Evolutionary conservation across 2,888 invertebrate species (phyloP).

Genomic region (Oscheius sp.): DNA sequence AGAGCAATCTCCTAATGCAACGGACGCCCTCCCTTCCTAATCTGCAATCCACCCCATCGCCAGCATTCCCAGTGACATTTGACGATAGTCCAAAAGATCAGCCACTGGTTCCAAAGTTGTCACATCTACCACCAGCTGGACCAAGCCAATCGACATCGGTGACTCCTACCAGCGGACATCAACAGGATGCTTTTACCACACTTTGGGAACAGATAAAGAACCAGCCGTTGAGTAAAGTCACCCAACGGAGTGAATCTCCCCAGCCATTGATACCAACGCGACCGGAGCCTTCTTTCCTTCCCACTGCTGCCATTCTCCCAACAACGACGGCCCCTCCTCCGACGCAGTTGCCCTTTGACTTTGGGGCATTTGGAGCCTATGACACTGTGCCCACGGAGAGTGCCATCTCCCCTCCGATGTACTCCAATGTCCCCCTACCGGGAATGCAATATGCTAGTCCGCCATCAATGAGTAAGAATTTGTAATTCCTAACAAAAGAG

Average conservation of each 20-base stretch:
- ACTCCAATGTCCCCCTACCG: constrained; percentile 17
- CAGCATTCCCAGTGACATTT: constrained; percentile 47
- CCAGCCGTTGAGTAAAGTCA: constrained; percentile 33
- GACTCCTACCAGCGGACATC: constrained; percentile 5
- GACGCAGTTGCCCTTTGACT: neutral
- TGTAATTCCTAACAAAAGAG: neutral
- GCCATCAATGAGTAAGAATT: neutral
- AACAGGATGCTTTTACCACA: constrained; percentile 28
- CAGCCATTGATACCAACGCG: constrained; percentile 54
- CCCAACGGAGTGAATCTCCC: constrained; percentile 50
- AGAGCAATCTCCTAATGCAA: neutral
- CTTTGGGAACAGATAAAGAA: constrained; percentile 39
- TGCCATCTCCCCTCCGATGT: neutral
- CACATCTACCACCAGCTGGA: constrained; percentile 33
- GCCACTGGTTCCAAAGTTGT: neutral
- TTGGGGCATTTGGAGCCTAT: constrained; percentile 21
- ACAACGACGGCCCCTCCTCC: too few species aligned
- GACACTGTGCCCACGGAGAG: constrained; percentile 25
- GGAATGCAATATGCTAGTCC: too few species aligned
- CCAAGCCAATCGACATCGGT: constrained; percentile 11
- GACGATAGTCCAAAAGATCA: constrained; percentile 41
- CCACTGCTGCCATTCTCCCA: neutral
- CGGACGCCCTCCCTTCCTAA: constrained; percentile 39
- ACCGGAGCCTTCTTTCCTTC: constrained; percentile 40
- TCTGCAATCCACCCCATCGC: constrained; percentile 13